phyloP scores from a whole-genome alignment of 2,113 vertebrate genomes.

The Albula glossodonta region DNA sequence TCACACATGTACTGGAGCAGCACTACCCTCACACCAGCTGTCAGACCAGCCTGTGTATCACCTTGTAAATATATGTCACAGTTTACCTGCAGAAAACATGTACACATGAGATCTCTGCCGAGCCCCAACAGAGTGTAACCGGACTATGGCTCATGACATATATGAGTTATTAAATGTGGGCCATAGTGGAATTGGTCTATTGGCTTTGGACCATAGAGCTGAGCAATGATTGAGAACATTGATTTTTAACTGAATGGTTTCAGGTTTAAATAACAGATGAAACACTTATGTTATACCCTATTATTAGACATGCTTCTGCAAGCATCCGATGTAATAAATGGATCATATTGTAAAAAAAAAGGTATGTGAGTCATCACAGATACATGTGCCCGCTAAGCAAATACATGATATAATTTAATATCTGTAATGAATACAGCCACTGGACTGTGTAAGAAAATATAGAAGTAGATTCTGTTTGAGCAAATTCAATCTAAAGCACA shows the following conservation, averaged over 20 bases:
- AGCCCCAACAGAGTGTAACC: too few relatives aligned
- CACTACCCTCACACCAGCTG: background rate
- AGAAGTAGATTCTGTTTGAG: background rate
- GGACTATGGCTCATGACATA: background rate
- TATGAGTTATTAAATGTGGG: background rate
- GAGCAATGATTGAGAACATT: background rate
- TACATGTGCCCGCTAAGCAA: background rate
- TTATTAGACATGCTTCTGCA: background rate
- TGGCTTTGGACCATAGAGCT: background rate
- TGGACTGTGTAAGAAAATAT: background rate
- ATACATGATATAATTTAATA: background rate
- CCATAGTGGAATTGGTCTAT: too few relatives aligned
- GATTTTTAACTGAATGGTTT: background rate
- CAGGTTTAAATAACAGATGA: background rate
- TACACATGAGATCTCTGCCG: background rate
- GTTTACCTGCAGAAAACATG: background rate
- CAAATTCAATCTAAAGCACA: background rate
- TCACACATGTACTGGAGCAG: background rate
- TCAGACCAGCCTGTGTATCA: background rate
- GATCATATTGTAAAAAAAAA: background rate
- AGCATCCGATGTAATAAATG: background rate
- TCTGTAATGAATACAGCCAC: background rate
- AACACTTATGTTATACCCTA: background rate
- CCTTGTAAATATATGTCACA: background rate
- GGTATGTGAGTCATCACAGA: background rate